Evolutionary conservation across 2,113 vertebrate species (phyloP).

Genomic region (Asarcornis scutulata): DNA sequence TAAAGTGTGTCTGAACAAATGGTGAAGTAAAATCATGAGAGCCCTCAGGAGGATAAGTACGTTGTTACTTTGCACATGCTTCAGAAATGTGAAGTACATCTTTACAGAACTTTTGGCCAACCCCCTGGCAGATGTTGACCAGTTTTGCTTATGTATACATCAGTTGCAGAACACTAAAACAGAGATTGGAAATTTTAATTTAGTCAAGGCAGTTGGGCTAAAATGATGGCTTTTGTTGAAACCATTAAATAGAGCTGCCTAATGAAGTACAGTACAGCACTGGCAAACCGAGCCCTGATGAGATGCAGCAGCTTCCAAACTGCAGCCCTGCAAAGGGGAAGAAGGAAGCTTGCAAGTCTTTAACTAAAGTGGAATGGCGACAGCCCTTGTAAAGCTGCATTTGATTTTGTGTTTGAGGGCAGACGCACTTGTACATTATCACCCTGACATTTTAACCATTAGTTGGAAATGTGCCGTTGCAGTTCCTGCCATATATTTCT

Average conservation of each 20-base stretch:
- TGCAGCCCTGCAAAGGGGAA: constrained; percentile 70
- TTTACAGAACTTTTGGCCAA: constrained; percentile 85
- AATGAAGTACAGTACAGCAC: constrained; percentile 85
- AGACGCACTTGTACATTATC: constrained; percentile 57
- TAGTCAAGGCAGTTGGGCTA: constrained; percentile 88
- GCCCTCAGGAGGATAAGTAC: constrained; percentile 82
- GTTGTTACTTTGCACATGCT: constrained; percentile 87
- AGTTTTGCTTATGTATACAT: constrained; percentile 86
- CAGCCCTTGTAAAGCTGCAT: constrained; percentile 28
- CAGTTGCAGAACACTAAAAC: constrained; percentile 87
- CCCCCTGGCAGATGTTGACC: constrained; percentile 88
- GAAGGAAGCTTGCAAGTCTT: constrained; percentile 69
- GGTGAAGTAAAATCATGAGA: constrained; percentile 87
- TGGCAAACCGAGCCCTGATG: constrained; percentile 76
- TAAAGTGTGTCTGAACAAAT: constrained; percentile 93
- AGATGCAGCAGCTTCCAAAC: constrained; percentile 77
- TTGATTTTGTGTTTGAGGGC: constrained; percentile 51
- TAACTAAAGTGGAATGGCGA: constrained; percentile 47
- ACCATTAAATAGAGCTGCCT: constrained; percentile 87
- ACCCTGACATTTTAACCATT: constrained; percentile 75
- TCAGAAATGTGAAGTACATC: constrained; percentile 85
- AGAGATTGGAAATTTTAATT: constrained; percentile 90
- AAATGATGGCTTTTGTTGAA: constrained; percentile 88
- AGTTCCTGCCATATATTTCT: constrained; percentile 56
- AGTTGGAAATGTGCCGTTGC: constrained; percentile 66